Percentiles rank a stretch among this genome's conserved stretches.
These are phyloP conservation scores for Stenodema calcarata DNA, from an alignment of 2,888 invertebrate genomes.

Conservation along the genomic window DNA sequence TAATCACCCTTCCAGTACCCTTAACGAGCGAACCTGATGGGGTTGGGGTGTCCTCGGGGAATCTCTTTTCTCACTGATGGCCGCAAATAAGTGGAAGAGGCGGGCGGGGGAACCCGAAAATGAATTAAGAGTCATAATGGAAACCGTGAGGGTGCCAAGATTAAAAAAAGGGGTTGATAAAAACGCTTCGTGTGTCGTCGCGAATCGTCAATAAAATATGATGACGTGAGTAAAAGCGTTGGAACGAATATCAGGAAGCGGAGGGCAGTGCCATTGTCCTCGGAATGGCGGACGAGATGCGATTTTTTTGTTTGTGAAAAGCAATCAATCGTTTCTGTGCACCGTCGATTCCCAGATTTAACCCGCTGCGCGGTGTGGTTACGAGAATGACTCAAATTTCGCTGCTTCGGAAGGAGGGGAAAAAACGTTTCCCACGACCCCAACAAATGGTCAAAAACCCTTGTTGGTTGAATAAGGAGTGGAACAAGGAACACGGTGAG, in stretches of 20 bases:
- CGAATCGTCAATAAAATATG: slow-evolving; percentile 38
- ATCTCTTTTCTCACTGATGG: neutral
- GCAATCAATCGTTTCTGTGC: neutral
- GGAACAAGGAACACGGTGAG: too few relatives aligned
- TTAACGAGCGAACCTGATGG: slow-evolving; percentile 7
- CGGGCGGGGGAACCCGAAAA: neutral
- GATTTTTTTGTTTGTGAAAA: neutral
- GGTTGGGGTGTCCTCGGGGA: neutral
- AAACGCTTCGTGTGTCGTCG: slow-evolving; percentile 27
- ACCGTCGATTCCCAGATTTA: neutral
- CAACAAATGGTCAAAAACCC: too few relatives aligned
- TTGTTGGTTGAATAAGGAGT: too few relatives aligned
- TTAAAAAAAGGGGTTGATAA: slow-evolving; percentile 8
- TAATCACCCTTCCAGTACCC: slow-evolving; percentile 18
- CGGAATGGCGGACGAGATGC: neutral
- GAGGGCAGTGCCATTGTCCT: neutral
- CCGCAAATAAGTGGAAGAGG: neutral
- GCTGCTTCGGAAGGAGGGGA: too few relatives aligned
- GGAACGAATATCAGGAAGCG: neutral
- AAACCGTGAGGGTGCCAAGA: slow-evolving; percentile 1
- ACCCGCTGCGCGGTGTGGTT: too few relatives aligned
- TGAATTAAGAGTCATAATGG: slow-evolving; percentile 41
- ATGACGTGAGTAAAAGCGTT: slow-evolving; percentile 1
- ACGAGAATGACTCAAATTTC: too few relatives aligned
- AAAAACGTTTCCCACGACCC: too few relatives aligned